Base-by-base conservation (phyloP, 2,113 vertebrate genomes). In the Colinus virginianus region DNA sequence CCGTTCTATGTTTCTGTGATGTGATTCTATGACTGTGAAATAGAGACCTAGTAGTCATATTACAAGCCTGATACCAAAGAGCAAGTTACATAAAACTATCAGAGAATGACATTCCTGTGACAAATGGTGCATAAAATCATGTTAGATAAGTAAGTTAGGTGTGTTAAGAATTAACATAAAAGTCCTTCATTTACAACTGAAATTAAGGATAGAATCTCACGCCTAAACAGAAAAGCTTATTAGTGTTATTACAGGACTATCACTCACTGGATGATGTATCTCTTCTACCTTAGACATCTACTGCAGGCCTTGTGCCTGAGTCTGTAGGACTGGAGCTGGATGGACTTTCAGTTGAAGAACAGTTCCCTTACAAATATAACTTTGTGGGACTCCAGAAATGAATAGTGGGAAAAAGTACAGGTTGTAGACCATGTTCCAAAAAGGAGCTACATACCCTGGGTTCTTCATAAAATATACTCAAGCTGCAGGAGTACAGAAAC, bases 371-470 rank as follows among this genome's bases (percentile, higher is more conserved):
- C 70, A 46, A 30, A 82, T 70, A 38, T 59, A 75, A 75, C 30
- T 89, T 87, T 83, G 48, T 90, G 61, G 68, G 82, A 75, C 18
- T 70, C 58, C 9, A 59, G 77, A 93, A 97, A 36, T 91, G 19
- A 86, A 69, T 81, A 68, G 84, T 28, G 28, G 86, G 59, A 38
- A 74, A 93, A 95, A 95, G 38, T 13, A 78, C 26, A 82, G 51
- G 67, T 43, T 30, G 25, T 61, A 49, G 80, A 88, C 79, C 74
- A 36, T 87, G 49, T 95, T 93, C 45, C 59, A 70, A 46, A 66
- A 66, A 89, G 91, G 70, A 95, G 70, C 76, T 87, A 12, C 78
- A 25, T 84, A 53, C 61, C 62, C 20, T 56, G 83, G 36, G 18
- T 80, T 90, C 66, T 87, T 94, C 78, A 82, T 78, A 83, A 78